Conservation (phyloP, 2,113 vertebrate species). For the Varanus komodoensis region DNA sequence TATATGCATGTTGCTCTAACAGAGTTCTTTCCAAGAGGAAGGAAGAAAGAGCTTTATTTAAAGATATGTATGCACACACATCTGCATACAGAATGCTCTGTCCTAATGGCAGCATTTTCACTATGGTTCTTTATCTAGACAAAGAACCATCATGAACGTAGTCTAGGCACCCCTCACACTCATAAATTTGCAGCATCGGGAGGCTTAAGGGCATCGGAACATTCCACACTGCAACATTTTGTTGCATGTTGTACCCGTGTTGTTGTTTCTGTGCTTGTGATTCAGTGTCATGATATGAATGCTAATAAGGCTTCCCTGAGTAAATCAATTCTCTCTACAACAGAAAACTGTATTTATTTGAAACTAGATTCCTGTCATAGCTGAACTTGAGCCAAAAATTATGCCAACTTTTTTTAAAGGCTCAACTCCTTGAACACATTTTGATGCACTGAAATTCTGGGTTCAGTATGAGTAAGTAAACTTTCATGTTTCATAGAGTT, state of each 20-base stretch:
- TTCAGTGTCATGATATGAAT: neutral
- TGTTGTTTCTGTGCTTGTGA: neutral
- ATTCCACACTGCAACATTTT: neutral
- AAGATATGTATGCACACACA: too few relatives aligned
- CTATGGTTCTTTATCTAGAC: too few relatives aligned
- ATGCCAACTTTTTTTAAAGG: neutral
- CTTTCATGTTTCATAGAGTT: constrained; percentile 6
- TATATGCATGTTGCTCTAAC: too few relatives aligned
- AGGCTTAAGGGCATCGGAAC: neutral
- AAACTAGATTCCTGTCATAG: neutral
- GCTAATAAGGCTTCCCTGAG: neutral
- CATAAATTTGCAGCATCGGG: too few relatives aligned
- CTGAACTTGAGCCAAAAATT: neutral
- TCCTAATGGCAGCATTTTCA: too few relatives aligned
- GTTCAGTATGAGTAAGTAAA: neutral
- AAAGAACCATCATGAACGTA: too few relatives aligned
- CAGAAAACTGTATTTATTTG: neutral
- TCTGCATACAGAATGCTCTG: too few relatives aligned
- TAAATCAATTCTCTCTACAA: neutral
- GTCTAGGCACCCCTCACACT: too few relatives aligned
- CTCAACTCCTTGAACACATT: neutral
- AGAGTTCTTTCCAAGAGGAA: too few relatives aligned
- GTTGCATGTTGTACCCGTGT: neutral
- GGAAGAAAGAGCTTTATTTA: too few relatives aligned
- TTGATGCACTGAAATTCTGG: neutral